A percentile compares a stretch with the other conserved stretches of the same genome.
Conservation (phyloP, 2,797 vertebrate genomes). For the Poecile montanus region DNA sequence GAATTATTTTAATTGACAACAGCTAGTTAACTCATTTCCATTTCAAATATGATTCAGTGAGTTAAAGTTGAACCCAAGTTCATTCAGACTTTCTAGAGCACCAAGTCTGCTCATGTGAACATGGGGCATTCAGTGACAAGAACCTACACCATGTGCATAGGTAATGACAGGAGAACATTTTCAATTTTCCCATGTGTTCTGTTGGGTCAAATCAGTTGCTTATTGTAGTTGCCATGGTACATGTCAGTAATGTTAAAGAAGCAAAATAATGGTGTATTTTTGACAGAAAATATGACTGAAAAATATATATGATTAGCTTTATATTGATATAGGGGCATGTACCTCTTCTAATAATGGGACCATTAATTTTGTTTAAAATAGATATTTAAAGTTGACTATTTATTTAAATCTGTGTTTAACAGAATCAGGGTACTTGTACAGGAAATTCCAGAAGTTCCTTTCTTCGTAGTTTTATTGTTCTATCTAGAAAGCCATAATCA, state of each 20-base stretch:
- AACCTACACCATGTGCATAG: neutral
- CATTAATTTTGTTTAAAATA: neutral
- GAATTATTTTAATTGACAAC: neutral
- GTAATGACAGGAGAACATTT: neutral
- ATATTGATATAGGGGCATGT: neutral
- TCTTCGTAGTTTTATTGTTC: neutral
- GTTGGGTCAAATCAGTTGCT: neutral
- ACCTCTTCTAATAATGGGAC: neutral
- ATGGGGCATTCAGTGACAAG: neutral
- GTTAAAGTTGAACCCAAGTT: neutral
- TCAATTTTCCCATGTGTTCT: neutral
- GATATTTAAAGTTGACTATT: neutral
- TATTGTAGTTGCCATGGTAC: neutral
- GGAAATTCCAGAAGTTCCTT: conserved; percentile 11
- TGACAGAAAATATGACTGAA: neutral
- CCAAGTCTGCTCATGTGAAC: neutral
- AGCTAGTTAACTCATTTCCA: neutral
- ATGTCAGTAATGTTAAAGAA: neutral
- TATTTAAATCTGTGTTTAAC: neutral
- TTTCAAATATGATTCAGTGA: neutral
- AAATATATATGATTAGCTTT: neutral
- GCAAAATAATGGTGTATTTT: neutral
- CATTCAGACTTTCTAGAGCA: neutral
- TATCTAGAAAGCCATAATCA: conserved; percentile 28
- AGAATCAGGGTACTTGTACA: neutral